These are phyloP conservation scores for Hipparchia semele DNA, from an alignment of 2,888 invertebrate species.

Conservation along the genomic window DNA sequence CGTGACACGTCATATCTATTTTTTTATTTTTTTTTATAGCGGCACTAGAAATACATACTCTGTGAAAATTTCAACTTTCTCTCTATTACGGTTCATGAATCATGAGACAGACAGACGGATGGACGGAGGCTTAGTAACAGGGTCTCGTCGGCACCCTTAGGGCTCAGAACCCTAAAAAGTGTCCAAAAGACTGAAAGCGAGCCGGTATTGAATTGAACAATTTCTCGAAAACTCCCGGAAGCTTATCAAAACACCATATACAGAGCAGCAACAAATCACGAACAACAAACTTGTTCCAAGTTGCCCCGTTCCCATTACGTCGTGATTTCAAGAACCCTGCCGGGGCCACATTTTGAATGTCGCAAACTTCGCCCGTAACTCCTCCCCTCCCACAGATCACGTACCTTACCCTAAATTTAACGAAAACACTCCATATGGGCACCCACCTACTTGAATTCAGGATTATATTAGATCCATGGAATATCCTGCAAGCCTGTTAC, in stretches of 20 bases:
- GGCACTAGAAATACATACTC: too few species aligned
- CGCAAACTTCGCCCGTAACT: slow-evolving; percentile 70
- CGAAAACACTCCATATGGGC: slow-evolving; percentile 62
- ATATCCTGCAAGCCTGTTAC: not conserved
- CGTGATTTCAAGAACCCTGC: slow-evolving; percentile 41
- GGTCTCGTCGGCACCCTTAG: too few species aligned
- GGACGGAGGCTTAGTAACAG: too few species aligned
- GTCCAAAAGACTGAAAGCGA: not conserved
- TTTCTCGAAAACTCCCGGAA: not conserved
- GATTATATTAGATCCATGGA: not conserved
- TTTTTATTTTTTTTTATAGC: too few species aligned
- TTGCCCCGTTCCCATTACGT: slow-evolving; percentile 32
- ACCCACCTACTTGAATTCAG: not conserved
- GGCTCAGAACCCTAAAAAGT: too few species aligned
- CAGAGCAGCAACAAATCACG: slow-evolving; percentile 45
- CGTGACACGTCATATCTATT: too few species aligned
- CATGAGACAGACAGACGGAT: too few species aligned
- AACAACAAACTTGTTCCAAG: slow-evolving; percentile 45
- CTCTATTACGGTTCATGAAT: too few species aligned
- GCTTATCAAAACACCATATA: slow-evolving; percentile 32
- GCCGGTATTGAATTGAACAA: not conserved
- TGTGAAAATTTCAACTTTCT: too few species aligned
- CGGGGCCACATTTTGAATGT: slow-evolving; percentile 49
- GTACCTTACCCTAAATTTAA: slow-evolving; percentile 74
- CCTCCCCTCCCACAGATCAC: slow-evolving; percentile 65